phyloP scores from a whole-genome alignment of 1,140 invertebrate species.

The Saccostrea glomerata region DNA sequence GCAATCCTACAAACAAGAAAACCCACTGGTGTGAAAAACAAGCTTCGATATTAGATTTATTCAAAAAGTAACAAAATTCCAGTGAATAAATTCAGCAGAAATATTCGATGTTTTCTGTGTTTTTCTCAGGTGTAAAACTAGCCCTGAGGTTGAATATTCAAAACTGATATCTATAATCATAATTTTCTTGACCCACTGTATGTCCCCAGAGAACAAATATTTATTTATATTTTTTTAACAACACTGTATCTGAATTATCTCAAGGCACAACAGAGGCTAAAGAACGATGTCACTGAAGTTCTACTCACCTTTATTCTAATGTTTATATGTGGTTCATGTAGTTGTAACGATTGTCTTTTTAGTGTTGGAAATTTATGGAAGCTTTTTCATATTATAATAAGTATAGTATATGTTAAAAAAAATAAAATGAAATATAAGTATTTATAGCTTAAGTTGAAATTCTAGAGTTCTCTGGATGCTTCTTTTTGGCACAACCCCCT shows the following conservation, averaged over 20 bases:
- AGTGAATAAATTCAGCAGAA: constrained; percentile 33
- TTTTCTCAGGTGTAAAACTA: background rate
- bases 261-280: background rate
- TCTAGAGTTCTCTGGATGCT: background rate
- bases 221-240: background rate
- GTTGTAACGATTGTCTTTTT: background rate
- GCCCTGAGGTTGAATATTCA: background rate
- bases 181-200: background rate
- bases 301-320: background rate
- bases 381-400: background rate
- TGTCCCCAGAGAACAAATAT: background rate
- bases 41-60: constrained; percentile 26
- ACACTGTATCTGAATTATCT: background rate
- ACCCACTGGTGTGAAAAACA: constrained; percentile 14
- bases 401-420: background rate
- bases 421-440: background rate
- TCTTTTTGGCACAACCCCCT: background rate
- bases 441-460: too few relatives aligned
- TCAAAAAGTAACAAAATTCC: constrained; percentile 37
- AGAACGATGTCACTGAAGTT: background rate
- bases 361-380: background rate
- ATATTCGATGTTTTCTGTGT: background rate
- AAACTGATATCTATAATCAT: background rate
- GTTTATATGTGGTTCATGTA: background rate
- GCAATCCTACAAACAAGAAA: constrained; percentile 14